Base-by-base conservation (phyloP, 2,113 vertebrate species). In the Phylloscopus trochiloides region DNA sequence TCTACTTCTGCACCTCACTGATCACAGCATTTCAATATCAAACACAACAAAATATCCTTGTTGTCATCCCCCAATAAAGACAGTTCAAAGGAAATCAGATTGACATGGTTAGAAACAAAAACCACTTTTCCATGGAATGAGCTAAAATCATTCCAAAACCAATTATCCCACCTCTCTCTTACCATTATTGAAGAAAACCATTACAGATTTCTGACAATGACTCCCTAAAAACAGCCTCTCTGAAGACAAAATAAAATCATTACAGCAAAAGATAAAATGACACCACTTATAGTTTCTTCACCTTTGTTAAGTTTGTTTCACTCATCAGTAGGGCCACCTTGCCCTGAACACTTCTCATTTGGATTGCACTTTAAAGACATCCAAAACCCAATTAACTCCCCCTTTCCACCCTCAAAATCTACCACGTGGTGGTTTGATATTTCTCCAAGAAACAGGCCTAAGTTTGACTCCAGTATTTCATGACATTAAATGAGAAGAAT, bases 111-210 rank as follows among this genome's bases (percentile, higher is more conserved):
- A 78, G 32, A 87, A 88, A 67, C 55, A 71, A 86, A 85, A 74
- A 3, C 0, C 21, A 70, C 10, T 58, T 78, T 54, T 16, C 25
- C n/a, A 5, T 9, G 17, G 22, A 70, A 72, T 0, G 0, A 52
- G 14, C 16, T 65, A 81, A 77, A 84, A 71, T 31, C 0, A 18
- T 55, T 70, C 7, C 17, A 29, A 74, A 71, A 61, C 29, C 9
- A 48, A 25, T 31, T 80, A 34, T 36, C 14, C 59, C 8, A 38
- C 18, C 7, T 88, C 18, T 14, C 26, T 82, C 45, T 36, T 59
- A 20, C 13, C 29, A 59, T 38, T 66, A 75, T 7, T 57, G 21
- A 48, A 79, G 7, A 65, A 66, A 78, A n/a, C 6, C 10, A 79
- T 32, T 32, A 40, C 8, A n/a, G 16, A 88, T 68, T 68, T 42